These are phyloP conservation scores for Rhagium mordax DNA, from an alignment of 2,888 invertebrate genomes.

Conservation along the genomic window DNA sequence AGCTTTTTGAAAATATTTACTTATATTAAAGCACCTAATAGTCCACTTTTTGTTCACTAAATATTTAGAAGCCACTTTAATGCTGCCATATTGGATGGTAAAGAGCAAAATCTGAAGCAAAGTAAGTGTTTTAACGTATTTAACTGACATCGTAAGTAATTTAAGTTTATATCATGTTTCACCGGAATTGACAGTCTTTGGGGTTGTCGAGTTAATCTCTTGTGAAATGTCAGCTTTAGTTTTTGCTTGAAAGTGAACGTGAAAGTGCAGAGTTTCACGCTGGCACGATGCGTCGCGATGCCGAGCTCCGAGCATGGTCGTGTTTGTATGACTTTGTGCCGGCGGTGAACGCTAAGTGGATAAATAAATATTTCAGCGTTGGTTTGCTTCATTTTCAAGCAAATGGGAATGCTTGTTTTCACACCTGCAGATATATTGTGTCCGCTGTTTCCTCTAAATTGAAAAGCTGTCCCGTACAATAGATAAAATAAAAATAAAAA, in stretches of 20 bases:
- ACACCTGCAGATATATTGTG: constrained; percentile 54
- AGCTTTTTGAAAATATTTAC: no score
- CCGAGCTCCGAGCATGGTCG: constrained; percentile 37
- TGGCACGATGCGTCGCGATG: constrained; percentile 39
- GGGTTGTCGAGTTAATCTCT: constrained; percentile 54
- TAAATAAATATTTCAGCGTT: constrained; percentile 63
- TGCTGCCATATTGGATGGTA: neutral
- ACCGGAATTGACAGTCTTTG: constrained; percentile 53
- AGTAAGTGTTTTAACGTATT: constrained; percentile 34
- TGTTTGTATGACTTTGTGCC: constrained; percentile 51
- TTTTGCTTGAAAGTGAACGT: constrained; percentile 54
- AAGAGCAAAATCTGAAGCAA: constrained; percentile 14
- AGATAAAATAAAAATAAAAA: constrained; percentile 43
- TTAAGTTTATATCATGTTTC: constrained; percentile 43
- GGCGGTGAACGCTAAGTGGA: constrained; percentile 61
- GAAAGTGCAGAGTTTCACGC: constrained; percentile 56
- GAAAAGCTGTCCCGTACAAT: constrained; percentile 50
- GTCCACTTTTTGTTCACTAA: neutral
- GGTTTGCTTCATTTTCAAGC: constrained; percentile 60
- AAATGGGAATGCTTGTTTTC: constrained; percentile 60
- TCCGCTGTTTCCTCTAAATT: constrained; percentile 52
- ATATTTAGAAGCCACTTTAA: neutral
- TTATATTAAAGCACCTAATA: neutral
- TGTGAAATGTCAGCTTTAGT: constrained; percentile 55
- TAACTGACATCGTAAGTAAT: constrained; percentile 45